These are phyloP conservation scores for Amazona guildingii DNA, from an alignment of 2,113 vertebrate genomes.

Conservation along the genomic window DNA sequence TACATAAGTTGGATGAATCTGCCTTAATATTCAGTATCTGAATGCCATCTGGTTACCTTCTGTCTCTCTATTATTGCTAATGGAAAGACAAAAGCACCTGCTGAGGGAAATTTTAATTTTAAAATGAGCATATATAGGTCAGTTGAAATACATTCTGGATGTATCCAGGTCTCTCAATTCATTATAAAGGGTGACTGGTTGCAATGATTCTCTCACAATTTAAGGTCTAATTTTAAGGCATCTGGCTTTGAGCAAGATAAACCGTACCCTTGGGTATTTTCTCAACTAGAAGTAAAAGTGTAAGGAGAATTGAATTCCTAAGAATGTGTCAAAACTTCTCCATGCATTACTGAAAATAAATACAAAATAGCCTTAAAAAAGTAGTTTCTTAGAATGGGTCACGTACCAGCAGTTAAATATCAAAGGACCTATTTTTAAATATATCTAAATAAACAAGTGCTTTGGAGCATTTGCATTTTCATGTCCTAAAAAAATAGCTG, in stretches of 20 bases:
- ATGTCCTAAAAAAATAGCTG: not conserved
- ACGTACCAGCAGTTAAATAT: not conserved
- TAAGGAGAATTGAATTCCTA: not conserved
- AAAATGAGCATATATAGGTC: conserved; percentile 17
- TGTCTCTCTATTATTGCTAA: not conserved
- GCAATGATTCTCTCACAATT: not conserved
- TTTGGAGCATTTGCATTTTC: not conserved
- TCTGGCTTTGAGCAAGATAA: not conserved
- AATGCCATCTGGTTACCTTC: conserved; percentile 41
- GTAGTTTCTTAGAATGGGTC: not conserved
- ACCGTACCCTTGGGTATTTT: not conserved
- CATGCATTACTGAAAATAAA: not conserved
- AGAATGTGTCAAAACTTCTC: not conserved
- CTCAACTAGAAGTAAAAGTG: not conserved
- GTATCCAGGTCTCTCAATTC: not conserved
- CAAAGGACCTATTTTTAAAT: conserved; percentile 47
- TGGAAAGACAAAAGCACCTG: conserved; percentile 36
- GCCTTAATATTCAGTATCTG: not conserved
- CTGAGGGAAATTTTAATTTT: conserved; percentile 45
- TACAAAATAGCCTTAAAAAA: not conserved
- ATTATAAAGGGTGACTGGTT: not conserved
- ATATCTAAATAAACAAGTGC: conserved; percentile 18
- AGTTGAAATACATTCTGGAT: not conserved
- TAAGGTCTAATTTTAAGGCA: conserved; percentile 25
- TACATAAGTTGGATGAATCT: not conserved